phyloP scores from a whole-genome alignment of 2,888 invertebrate species.

The Nycteola revayana region DNA sequence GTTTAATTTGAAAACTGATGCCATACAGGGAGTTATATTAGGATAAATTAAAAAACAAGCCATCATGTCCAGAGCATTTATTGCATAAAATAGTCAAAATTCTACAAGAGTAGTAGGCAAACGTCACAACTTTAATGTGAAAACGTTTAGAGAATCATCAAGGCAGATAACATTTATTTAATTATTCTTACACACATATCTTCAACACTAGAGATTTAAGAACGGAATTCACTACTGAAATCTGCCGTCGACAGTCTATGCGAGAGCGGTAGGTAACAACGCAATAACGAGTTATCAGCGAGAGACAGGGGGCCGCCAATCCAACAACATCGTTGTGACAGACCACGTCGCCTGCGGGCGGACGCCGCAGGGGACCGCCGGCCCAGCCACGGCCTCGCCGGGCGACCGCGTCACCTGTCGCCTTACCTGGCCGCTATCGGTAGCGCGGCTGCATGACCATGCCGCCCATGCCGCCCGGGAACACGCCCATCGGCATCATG shows the following conservation, averaged over 20 bases:
- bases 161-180: constrained; percentile 70
- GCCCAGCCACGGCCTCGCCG: constrained; percentile 68
- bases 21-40: too few species aligned
- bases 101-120: constrained; percentile 81
- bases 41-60: constrained; percentile 50
- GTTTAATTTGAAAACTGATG: too few species aligned
- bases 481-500: constrained; percentile 50
- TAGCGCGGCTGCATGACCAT: constrained; percentile 92
- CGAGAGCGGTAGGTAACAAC: constrained; percentile 38
- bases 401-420: constrained; percentile 52
- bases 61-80: constrained; percentile 74
- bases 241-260: constrained; percentile 43
- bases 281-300: constrained; percentile 36
- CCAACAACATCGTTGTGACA: constrained; percentile 82
- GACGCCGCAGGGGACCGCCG: constrained; percentile 80
- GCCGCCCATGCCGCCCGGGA: constrained; percentile 76
- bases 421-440: constrained; percentile 84
- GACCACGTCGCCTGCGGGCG: constrained; percentile 59
- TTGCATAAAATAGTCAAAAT: constrained; percentile 80
- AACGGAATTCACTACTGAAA: constrained; percentile 41
- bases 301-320: constrained; percentile 80
- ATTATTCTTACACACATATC: constrained; percentile 64
- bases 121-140: constrained; percentile 79
- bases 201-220: constrained; percentile 50
- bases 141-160: constrained; percentile 73